These are phyloP conservation scores for Prenolepis imparis DNA, from an alignment of 2,888 invertebrate genomes.

Conservation along the genomic window DNA sequence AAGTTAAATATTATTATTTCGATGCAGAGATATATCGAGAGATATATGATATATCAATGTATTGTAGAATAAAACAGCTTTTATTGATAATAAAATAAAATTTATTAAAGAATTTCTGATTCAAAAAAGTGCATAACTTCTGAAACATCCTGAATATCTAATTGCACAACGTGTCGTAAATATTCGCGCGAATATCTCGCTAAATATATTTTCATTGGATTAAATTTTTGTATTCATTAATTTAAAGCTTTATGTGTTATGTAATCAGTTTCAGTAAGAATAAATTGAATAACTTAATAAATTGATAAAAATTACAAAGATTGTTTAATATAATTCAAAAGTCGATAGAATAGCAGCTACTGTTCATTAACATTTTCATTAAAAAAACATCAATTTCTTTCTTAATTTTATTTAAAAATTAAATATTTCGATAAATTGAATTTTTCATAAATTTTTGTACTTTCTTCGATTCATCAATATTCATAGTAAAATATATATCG, in stretches of 20 bases:
- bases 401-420: background rate
- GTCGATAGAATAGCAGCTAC: background rate
- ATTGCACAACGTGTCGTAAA: background rate
- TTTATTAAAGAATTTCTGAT: background rate
- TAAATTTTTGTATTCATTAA: background rate
- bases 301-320: background rate
- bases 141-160: background rate
- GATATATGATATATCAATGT: no score
- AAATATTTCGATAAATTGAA: background rate
- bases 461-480: background rate
- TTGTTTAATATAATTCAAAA: background rate
- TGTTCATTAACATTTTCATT: no score
- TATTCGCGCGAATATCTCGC: background rate
- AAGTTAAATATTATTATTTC: background rate
- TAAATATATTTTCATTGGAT: background rate
- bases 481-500: slow-evolving; percentile 22
- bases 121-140: background rate
- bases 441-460: background rate
- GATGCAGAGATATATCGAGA: no score
- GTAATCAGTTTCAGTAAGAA: slow-evolving; percentile 10
- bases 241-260: background rate
- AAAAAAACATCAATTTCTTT: background rate
- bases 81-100: background rate
- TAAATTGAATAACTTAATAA: background rate
- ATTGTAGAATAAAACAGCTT: background rate